Evolutionary conservation across 2,113 vertebrate species (phyloP).

Genomic region (Heterochromis multidens): DNA sequence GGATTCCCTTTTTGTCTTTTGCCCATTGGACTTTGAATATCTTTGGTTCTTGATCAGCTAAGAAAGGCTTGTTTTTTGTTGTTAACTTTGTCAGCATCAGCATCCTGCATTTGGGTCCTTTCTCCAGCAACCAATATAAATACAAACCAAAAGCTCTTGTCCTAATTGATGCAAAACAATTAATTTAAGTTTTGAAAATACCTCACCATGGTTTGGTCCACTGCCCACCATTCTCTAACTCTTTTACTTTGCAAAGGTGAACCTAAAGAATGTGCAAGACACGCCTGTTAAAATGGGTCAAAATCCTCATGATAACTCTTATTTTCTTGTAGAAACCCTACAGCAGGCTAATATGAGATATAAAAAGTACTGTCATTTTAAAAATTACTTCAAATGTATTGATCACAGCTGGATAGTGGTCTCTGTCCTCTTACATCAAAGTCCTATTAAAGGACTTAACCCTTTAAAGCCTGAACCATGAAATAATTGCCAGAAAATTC

Average conservation of each 20-base stretch:
- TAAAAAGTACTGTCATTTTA: background rate
- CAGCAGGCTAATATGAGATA: background rate
- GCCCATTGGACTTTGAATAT: background rate
- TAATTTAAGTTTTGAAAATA: background rate
- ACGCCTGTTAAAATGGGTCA: background rate
- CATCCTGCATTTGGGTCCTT: background rate
- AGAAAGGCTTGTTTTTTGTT: background rate
- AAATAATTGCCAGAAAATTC: no score
- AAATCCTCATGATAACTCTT: background rate
- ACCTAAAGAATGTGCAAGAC: background rate
- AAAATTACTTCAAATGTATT: no score
- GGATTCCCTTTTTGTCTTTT: background rate
- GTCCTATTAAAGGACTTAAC: no score
- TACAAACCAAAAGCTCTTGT: background rate
- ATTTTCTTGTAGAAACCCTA: background rate
- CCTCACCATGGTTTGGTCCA: accelerated
- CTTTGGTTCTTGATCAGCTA: background rate
- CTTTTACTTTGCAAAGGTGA: background rate
- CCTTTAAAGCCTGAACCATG: no score
- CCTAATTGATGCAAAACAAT: background rate
- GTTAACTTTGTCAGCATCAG: background rate
- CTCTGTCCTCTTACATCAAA: no score
- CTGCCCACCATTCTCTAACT: background rate
- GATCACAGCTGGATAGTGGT: no score
- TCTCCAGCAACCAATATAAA: background rate